Conservation (phyloP, 2,888 invertebrate species). For the Taphrorychus bicolor region DNA sequence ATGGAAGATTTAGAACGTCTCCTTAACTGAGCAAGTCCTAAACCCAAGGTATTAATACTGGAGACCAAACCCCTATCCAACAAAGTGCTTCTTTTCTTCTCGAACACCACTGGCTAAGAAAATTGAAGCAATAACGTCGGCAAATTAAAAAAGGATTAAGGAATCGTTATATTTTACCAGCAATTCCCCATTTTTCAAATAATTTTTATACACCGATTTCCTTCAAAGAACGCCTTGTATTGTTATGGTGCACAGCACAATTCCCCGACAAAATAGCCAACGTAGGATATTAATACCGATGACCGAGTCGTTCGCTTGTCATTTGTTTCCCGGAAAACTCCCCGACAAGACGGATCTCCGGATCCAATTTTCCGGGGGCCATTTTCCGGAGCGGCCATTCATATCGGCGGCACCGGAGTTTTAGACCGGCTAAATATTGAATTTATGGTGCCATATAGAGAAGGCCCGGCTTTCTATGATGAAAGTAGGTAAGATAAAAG, state of each 20-base stretch:
- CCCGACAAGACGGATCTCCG: constrained; percentile 38
- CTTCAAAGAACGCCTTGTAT: too few relatives aligned
- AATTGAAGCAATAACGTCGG: too few relatives aligned
- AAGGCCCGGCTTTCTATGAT: constrained; percentile 38
- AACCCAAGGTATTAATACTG: too few relatives aligned
- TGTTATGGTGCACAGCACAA: neutral
- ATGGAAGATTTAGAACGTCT: too few relatives aligned
- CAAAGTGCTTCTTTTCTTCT: too few relatives aligned
- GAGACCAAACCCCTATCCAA: too few relatives aligned
- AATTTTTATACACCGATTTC: too few relatives aligned
- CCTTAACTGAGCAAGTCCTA: too few relatives aligned
- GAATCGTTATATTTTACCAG: too few relatives aligned
- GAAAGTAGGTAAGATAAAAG: constrained; percentile 42
- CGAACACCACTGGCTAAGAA: too few relatives aligned
- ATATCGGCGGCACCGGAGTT: constrained; percentile 47
- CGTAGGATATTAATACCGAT: constrained; percentile 15
- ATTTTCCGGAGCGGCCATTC: constrained; percentile 50
- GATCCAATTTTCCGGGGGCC: constrained; percentile 43
- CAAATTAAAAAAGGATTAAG: too few relatives aligned
- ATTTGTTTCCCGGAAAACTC: constrained; percentile 41
- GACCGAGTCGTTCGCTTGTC: constrained; percentile 29
- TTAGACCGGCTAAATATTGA: constrained; percentile 56
- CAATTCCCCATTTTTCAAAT: too few relatives aligned
- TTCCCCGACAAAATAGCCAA: neutral
- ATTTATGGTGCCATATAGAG: constrained; percentile 54